These are phyloP conservation scores for Morpho achilles DNA, from an alignment of 2,888 invertebrate genomes.

Conservation along the genomic window DNA sequence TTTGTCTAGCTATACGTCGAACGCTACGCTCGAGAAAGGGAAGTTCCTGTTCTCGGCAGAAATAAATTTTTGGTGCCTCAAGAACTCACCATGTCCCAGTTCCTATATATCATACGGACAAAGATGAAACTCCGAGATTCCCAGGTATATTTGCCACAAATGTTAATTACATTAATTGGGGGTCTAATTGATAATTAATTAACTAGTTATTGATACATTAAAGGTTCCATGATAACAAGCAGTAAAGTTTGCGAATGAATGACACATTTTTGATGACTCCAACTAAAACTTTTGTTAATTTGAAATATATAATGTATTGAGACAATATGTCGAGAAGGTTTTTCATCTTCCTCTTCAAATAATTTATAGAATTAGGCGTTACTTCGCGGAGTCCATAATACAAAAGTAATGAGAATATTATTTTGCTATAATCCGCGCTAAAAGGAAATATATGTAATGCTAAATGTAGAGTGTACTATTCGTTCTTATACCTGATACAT, in stretches of 20 bases:
- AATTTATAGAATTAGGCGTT: too few relatives aligned
- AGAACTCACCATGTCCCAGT: constrained; percentile 93
- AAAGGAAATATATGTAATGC: too few relatives aligned
- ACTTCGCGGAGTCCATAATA: too few relatives aligned
- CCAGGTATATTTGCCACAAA: constrained; percentile 43
- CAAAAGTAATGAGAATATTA: too few relatives aligned
- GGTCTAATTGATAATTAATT: constrained; percentile 2
- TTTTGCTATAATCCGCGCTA: too few relatives aligned
- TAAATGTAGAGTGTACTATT: too few relatives aligned
- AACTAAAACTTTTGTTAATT: not conserved
- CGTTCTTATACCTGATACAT: too few relatives aligned
- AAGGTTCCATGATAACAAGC: not conserved
- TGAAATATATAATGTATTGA: too few relatives aligned
- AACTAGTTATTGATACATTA: not conserved
- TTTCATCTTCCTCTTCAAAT: too few relatives aligned
- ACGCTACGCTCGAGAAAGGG: constrained; percentile 85
- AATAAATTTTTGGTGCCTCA: constrained; percentile 92
- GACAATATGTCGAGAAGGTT: too few relatives aligned
- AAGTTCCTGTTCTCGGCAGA: constrained; percentile 87
- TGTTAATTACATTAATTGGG: constrained; percentile 14
- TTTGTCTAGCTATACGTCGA: constrained; percentile 86
- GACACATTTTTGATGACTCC: not conserved
- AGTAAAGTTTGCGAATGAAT: not conserved
- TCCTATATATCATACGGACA: constrained; percentile 85
- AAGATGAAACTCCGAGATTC: constrained; percentile 72